phyloP scores from a whole-genome alignment of 2,113 vertebrate species.

The Pelusios castaneus region DNA sequence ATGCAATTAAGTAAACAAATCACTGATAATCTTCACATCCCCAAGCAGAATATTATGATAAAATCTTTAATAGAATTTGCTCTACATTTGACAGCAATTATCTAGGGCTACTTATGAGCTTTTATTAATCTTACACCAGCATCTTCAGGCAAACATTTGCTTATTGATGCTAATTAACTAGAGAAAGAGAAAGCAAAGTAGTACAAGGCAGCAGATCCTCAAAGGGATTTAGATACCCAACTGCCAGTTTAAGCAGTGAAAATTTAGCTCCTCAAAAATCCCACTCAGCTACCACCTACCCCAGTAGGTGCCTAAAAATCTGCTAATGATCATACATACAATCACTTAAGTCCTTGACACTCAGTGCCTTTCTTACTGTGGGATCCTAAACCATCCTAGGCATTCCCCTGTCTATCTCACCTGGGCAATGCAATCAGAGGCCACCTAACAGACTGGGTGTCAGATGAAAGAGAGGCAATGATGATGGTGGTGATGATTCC shows the following conservation, averaged over 20 bases:
- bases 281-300: neutral
- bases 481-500: neutral
- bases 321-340: neutral
- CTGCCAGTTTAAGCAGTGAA: too few relatives aligned
- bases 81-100: neutral
- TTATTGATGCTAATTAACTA: constrained; percentile 27
- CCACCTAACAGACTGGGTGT: neutral
- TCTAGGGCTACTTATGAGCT: constrained; percentile 13
- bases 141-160: constrained; percentile 25
- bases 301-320: neutral
- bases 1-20: neutral
- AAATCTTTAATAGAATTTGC: neutral
- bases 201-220: neutral
- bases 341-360: neutral
- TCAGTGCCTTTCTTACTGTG: neutral
- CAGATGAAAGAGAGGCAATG: neutral
- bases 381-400: neutral
- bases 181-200: neutral
- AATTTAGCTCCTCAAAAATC: neutral
- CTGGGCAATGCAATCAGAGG: neutral
- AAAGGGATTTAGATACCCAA: neutral
- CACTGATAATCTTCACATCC: neutral
- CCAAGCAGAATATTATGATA: neutral
- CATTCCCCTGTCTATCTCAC: neutral
- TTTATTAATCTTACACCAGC: constrained; percentile 17